These are phyloP conservation scores for Incurvaria masculella DNA, from an alignment of 2,888 invertebrate genomes.

Conservation along the genomic window DNA sequence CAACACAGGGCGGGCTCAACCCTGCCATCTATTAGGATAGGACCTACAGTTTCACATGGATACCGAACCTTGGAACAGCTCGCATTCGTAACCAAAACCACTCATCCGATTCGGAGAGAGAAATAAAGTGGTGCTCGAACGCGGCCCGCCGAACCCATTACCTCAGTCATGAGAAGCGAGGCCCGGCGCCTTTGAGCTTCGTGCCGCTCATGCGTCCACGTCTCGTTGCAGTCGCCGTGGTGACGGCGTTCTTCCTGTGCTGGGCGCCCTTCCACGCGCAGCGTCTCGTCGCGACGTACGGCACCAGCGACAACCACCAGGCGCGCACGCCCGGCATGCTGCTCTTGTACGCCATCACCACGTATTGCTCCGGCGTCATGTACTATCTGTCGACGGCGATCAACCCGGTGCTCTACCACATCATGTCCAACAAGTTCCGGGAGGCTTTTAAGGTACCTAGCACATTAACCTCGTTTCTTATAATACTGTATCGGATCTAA, in stretches of 20 bases:
- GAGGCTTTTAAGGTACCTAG: conserved; percentile 93
- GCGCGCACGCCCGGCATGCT: conserved; percentile 43
- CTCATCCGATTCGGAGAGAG: no score
- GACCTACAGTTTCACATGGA: no score
- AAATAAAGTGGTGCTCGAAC: no score
- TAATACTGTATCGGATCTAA: conserved; percentile 4
- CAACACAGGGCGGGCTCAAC: no score
- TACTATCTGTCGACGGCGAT: conserved; percentile 92
- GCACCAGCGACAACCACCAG: conserved; percentile 44
- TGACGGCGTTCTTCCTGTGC: conserved; percentile 86
- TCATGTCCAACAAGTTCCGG: conserved; percentile 92
- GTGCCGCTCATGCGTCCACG: no score
- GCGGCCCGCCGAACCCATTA: no score
- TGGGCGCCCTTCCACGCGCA: conserved; percentile 95
- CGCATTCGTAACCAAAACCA: no score
- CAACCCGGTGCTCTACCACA: conserved; percentile 90
- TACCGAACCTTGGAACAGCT: no score
- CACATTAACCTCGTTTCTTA: no score
- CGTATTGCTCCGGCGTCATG: conserved; percentile 82
- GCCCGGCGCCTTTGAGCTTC: no score
- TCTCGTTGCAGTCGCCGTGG: conserved; percentile 73
- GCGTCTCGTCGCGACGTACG: conserved; percentile 76
- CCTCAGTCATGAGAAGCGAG: no score
- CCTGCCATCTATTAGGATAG: no score
- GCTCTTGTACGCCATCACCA: conserved; percentile 65